Base-by-base conservation (phyloP, 2,797 vertebrate species). In the Orientallactaga sibirica region DNA sequence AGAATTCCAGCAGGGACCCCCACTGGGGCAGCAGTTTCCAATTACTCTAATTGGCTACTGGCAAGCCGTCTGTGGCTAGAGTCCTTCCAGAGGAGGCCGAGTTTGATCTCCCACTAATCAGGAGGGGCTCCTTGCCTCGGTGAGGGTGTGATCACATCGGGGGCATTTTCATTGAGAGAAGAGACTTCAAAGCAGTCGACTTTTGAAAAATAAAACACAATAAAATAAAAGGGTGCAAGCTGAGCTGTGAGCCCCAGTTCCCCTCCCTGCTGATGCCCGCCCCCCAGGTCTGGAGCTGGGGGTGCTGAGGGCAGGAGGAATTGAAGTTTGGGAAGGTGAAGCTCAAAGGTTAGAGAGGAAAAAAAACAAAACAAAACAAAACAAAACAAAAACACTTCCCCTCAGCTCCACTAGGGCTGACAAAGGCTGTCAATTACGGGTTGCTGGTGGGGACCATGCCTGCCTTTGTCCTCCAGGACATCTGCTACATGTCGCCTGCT, bases 401-500 rank as follows among this genome's bases (percentile, higher is more conserved):
- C 79, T 87, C 52, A 77, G 93, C 84, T 83, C 86, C 78, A 74
- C 92, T 25, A 7, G 7, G 80, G 93, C 88, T 55, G 82, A 98
- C 98, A 98, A 98, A 98, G 98, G 98, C 97, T 91, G 61, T 96
- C 94, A 98, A 96, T 97, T 95, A 94, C 2, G 62, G 98, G 97
- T 52, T 96, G 97, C 98, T 98, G 98, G 98, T 95, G 96, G 95
- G 97, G 98, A 98, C 98, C 97, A 98, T 98, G 98, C 98, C 98
- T 98, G 97, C 98, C 97, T 98, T 98, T 98, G 98, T 98, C 97
- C 97, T 97, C 97, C 95, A 4, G 97, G 98, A 99, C 99, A 99
- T 99, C 99, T 99, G 99, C 99, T 98, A 97, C 98, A 96, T 94
- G 97, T 97, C 97, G 98, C 98, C 98, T 97, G 98, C 97, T 98